Conservation (phyloP, 2,888 invertebrate genomes). For the Anarsia innoxiella region DNA sequence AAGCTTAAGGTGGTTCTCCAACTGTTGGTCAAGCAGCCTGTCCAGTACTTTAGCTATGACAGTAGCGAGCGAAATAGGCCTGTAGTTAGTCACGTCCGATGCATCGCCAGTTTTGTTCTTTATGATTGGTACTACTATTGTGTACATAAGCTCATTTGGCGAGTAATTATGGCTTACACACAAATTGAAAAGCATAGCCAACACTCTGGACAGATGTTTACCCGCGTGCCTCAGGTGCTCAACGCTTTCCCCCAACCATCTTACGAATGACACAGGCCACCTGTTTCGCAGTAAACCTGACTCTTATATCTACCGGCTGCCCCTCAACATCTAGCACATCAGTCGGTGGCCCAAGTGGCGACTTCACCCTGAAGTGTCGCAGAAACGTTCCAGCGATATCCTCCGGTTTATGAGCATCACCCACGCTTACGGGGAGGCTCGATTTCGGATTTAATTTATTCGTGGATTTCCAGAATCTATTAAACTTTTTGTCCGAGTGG, state of each 20-base stretch:
- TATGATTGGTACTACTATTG: conserved; percentile 16
- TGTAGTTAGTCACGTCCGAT: conserved; percentile 12
- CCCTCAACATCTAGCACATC: neutral
- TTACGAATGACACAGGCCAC: neutral
- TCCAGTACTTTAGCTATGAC: conserved; percentile 18
- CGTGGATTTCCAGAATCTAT: conserved; percentile 4
- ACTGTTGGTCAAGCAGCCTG: conserved; percentile 12
- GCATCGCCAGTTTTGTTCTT: conserved; percentile 17
- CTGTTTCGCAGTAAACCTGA: neutral
- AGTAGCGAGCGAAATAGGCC: conserved; percentile 18
- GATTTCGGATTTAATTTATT: conserved; percentile 1
- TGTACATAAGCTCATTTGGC: conserved; percentile 8
- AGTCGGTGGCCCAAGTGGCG: neutral
- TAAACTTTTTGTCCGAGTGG: neutral
- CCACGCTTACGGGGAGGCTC: conserved; percentile 3
- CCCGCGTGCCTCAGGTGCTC: conserved; percentile 10
- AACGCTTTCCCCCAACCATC: conserved; percentile 6
- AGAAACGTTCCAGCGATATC: neutral
- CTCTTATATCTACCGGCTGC: neutral
- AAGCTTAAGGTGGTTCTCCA: conserved; percentile 3
- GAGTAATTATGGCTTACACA: conserved; percentile 14
- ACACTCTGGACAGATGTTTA: neutral
- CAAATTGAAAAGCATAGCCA: conserved; percentile 1
- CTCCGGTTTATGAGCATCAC: neutral
- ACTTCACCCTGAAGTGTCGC: neutral